phyloP scores from a whole-genome alignment of 2,888 invertebrate species.

The Drosophila lacicola region DNA sequence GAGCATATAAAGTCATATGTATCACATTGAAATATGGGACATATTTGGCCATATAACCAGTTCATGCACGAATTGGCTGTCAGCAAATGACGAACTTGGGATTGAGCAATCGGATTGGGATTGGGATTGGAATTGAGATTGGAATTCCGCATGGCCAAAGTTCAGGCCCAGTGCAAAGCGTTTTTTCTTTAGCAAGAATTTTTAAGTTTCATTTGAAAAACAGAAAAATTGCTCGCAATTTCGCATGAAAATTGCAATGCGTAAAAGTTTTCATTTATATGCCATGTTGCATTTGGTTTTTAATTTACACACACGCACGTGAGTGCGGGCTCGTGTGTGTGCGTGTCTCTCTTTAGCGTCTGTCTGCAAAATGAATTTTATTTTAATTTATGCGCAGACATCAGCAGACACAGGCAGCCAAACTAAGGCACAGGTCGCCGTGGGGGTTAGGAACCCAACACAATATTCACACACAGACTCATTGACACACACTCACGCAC shows the following conservation, averaged over 20 bases:
- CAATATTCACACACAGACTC: slow-evolving; percentile 30
- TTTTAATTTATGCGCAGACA: slow-evolving; percentile 76
- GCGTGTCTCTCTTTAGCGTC: slow-evolving; percentile 16
- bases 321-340: slow-evolving; percentile 1
- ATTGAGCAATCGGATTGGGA: slow-evolving; percentile 2
- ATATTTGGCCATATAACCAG: slow-evolving; percentile 13
- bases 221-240: slow-evolving; percentile 16
- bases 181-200: slow-evolving; percentile 9
- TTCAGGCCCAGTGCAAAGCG: background rate
- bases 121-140: slow-evolving; percentile 10
- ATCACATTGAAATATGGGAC: slow-evolving; percentile 19
- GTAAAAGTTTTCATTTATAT: slow-evolving; percentile 63
- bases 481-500: slow-evolving; percentile 30
- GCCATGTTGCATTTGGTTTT: slow-evolving; percentile 53
- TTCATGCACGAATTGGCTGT: slow-evolving; percentile 48
- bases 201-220: slow-evolving; percentile 24
- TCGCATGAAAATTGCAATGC: slow-evolving; percentile 61
- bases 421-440: slow-evolving; percentile 60
- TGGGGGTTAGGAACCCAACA: slow-evolving; percentile 23
- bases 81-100: slow-evolving; percentile 35
- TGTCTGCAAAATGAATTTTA: slow-evolving; percentile 56
- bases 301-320: slow-evolving; percentile 46
- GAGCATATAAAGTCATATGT: background rate
- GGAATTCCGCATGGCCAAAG: slow-evolving; percentile 15
- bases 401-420: slow-evolving; percentile 35